Base-by-base conservation (phyloP, 1,140 invertebrate genomes). In the Diorhabda carinulata region DNA sequence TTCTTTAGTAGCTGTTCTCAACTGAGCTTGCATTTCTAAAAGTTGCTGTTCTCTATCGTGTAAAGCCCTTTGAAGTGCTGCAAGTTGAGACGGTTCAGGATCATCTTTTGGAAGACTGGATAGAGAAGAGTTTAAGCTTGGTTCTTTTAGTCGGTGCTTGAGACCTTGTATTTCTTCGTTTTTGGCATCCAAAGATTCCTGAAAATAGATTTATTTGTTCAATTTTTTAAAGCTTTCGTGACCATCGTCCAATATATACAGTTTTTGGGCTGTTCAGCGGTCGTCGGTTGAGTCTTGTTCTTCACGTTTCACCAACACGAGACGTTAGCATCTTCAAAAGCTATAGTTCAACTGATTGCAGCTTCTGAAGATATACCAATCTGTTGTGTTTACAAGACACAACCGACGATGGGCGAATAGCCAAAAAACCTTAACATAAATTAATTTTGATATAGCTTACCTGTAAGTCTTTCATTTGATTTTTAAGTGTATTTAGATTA, bases 1-100 rank as follows among this genome's bases (percentile, higher is more conserved):
- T 80, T 93, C 89, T 66, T 83, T 81, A 4, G 88, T 87, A n/a
- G 91, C 92, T 75, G 88, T 85, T 41, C 84, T 77, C 8, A 94
- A 79, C 80, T 92, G 88, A 43, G 84, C 83, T 78, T 91, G 87
- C 45, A 95, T 79, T 71, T 88, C 84, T 67, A 83, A 81, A 67
- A 93, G 88, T 81, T 90, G 87, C 63, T 83, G 75, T 74, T 92
- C 89, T 72, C 71, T 60, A 7, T 72, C 73, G 8, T 25, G 8
- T 40, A 74, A 52, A 45, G 68, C 43, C 45, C 66, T 72, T 41
- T 67, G 67, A 25, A 72, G 8, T n/a, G 57, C 60, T 7, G 41
- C 45, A 4, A 70, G 8, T 3, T 70, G 61, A 40, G 67, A 67
- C 47, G 66, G 42, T 61, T 71, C 69, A 70, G 4, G 71, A 61